Base-by-base conservation (phyloP, 2,888 invertebrate genomes). In the Idaea aversata region DNA sequence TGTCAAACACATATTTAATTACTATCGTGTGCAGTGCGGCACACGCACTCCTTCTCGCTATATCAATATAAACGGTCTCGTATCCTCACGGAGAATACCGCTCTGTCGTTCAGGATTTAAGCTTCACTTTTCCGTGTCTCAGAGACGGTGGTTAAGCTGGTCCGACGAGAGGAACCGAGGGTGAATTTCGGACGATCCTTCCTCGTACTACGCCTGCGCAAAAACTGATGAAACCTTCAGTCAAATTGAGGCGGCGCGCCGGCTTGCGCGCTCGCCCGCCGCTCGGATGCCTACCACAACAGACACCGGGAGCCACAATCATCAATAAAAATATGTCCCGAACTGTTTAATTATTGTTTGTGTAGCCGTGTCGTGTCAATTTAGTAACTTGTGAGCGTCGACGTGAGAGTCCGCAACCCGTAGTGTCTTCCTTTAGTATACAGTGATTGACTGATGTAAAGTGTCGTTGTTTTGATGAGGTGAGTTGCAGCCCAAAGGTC, bases 211-310 rank as follows among this genome's bases (percentile, higher is more conserved):
- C 91, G 90, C 91, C 74, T 91, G 92, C 92, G 92, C 89, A 80
- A 83, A 84, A 82, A 83, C 75, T 16, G 16, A 59, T 16, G 15
- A 81, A 86, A 78, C 83, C 82, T 83, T 86, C 87, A 88, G 87
- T 90, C 83, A 86, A 84, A 89, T 83, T 81, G 78, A 85, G 92
- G 86, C 94, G 93, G 87, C 93, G 93, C 82, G 94, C 93, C 84
- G 92, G 91, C 76, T 93, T 88, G 88, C 93, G 93, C 86, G 94
- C 89, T 82, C 93, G 94, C 90, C 93, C 85, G 93, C 94, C 93
- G 81, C 80, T 85, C 79, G 85, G 85, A 80, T 86, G 83, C 72
- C 77, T 66, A 65, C 87, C 76, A 78, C 87, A 86, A 75, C 87
- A 89, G 34, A 25, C 25, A 13, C 89, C 85, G 79, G 78, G 79